phyloP scores from a whole-genome alignment of 2,113 vertebrate genomes.

The Upupa epops region DNA sequence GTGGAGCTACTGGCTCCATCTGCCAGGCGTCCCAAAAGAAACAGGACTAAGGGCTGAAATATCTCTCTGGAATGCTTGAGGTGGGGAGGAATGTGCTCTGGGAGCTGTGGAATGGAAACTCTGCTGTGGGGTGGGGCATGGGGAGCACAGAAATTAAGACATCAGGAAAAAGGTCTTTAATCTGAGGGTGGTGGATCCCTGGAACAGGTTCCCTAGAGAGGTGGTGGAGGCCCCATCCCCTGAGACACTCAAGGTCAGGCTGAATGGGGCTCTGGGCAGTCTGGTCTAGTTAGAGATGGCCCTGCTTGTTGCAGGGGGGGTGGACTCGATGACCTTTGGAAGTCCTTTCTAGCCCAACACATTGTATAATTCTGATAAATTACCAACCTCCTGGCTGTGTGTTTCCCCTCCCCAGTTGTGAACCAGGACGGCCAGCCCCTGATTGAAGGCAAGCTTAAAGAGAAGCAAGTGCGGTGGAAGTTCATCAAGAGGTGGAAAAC shows the following conservation, averaged over 20 bases:
- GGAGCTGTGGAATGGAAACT: background rate
- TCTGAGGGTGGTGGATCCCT: too few relatives aligned
- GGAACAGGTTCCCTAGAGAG: too few relatives aligned
- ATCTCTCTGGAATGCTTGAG: background rate
- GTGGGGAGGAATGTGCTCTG: background rate
- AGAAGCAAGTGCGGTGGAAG: slow-evolving; percentile 97
- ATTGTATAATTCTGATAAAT: too few relatives aligned
- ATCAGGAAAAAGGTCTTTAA: too few relatives aligned
- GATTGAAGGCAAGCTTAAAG: slow-evolving; percentile 95
- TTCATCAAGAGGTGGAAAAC: slow-evolving; percentile 98
- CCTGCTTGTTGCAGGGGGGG: too few relatives aligned
- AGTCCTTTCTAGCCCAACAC: too few relatives aligned
- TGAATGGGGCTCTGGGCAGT: too few relatives aligned
- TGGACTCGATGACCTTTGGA: too few relatives aligned
- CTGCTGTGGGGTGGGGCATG: background rate
- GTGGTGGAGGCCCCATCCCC: too few relatives aligned
- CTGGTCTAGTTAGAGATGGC: too few relatives aligned
- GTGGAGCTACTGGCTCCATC: background rate
- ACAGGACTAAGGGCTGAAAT: background rate
- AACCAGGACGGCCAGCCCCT: slow-evolving; percentile 94
- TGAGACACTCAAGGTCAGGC: too few relatives aligned
- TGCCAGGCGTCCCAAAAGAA: background rate
- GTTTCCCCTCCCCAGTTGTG: slow-evolving; percentile 76
- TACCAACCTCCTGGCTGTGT: background rate
- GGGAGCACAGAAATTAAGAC: background rate